A percentile compares a stretch with the other conserved stretches of the same genome.
phyloP scores from a whole-genome alignment of 2,113 vertebrate species.

The Coptodon rendalli region DNA sequence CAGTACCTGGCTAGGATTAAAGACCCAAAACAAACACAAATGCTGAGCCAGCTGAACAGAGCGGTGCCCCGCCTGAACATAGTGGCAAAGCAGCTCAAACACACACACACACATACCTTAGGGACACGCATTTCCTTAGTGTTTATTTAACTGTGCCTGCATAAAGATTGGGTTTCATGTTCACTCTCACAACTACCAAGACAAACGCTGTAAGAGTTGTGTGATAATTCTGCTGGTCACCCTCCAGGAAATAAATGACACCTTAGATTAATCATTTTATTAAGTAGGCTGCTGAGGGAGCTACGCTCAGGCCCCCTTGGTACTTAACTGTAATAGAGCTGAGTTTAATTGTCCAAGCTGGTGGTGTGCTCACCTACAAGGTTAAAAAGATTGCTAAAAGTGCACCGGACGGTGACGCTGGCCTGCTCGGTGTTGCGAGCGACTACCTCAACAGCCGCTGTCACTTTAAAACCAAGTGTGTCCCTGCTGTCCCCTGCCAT shows the following conservation, averaged over 20 bases:
- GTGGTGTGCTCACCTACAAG: constrained; percentile 22
- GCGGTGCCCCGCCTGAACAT: not conserved
- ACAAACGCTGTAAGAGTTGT: not conserved
- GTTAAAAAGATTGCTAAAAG: constrained; percentile 7
- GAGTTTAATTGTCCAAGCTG: constrained; percentile 34
- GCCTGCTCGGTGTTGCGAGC: not conserved
- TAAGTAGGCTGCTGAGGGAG: constrained; percentile 19
- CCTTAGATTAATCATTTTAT: constrained; percentile 46
- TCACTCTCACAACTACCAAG: not conserved
- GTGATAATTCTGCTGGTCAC: not conserved
- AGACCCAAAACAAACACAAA: constrained; percentile 59
- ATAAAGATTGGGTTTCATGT: not conserved
- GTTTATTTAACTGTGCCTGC: not conserved
- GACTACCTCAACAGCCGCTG: constrained; percentile 17
- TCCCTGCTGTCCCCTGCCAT: constrained; percentile 41
- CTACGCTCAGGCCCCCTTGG: not conserved
- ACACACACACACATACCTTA: not conserved
- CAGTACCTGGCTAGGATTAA: constrained; percentile 36
- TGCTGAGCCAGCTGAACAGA: constrained; percentile 44
- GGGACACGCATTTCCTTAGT: not conserved
- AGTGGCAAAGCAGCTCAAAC: not conserved
- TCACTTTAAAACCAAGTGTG: constrained; percentile 45
- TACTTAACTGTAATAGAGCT: constrained; percentile 41
- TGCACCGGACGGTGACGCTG: not conserved
- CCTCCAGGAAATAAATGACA: constrained; percentile 27